Conservation (phyloP, 2,113 vertebrate species). For the Oreochromis tanganicae region DNA sequence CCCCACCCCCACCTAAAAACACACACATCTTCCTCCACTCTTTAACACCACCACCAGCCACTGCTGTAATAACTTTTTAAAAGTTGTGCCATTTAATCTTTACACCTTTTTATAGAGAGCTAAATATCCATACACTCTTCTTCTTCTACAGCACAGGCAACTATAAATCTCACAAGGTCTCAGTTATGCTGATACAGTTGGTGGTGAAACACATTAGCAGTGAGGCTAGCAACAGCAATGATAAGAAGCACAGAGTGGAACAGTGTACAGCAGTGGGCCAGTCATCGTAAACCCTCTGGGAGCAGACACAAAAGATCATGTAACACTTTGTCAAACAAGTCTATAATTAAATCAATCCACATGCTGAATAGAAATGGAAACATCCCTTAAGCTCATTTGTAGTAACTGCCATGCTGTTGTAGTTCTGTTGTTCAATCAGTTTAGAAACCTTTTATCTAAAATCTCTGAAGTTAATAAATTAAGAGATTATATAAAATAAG, state of each 20-base stretch:
- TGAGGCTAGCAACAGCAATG: background rate
- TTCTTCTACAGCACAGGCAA: background rate
- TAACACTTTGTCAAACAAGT: background rate
- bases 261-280: slow-evolving; percentile 1
- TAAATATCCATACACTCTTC: background rate
- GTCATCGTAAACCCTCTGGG: background rate
- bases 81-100: background rate
- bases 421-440: background rate
- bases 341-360: slow-evolving; percentile 8
- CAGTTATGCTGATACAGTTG: background rate
- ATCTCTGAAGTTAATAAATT: background rate
- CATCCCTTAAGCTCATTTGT: background rate
- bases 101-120: background rate
- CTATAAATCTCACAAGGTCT: background rate
- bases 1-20: background rate
- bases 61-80: background rate
- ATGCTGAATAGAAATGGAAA: background rate
- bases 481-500: background rate
- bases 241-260: background rate
- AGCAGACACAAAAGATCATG: background rate
- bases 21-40: background rate
- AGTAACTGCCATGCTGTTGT: background rate
- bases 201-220: background rate
- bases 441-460: background rate
- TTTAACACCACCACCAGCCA: background rate